Conservation (phyloP, 1,140 invertebrate species). For the Frieseomelitta varia region DNA sequence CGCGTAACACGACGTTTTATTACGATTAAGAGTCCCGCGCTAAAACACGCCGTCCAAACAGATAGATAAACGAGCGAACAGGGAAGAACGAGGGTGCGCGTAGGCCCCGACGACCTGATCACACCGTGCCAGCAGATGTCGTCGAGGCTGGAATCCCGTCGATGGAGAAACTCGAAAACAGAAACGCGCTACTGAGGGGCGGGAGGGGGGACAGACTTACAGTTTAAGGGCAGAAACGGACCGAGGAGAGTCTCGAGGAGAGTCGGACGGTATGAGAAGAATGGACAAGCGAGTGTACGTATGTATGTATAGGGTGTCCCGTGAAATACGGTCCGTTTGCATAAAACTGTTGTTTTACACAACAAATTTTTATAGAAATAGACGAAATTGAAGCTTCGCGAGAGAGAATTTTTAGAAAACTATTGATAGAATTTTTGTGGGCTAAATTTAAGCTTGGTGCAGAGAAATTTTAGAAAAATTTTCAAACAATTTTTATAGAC, state of each 20-base stretch:
- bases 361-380: too few species aligned
- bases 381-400: too few species aligned
- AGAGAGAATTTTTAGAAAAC: too few species aligned
- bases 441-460: too few species aligned
- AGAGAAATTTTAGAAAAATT: too few species aligned
- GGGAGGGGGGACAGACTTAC: constrained; percentile 31
- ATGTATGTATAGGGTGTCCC: background rate
- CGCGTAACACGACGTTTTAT: constrained; percentile 12
- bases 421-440: too few species aligned
- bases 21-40: constrained; percentile 12
- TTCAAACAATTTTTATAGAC: too few species aligned
- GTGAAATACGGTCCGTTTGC: background rate
- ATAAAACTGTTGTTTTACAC: too few species aligned
- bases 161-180: constrained; percentile 37
- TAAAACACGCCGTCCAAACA: background rate
- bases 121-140: constrained; percentile 38
- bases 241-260: background rate
- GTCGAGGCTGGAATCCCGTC: background rate
- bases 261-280: background rate
- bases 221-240: constrained; percentile 32
- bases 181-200: background rate
- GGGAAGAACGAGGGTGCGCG: background rate
- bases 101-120: background rate
- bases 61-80: background rate
- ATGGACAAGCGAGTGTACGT: background rate